Conservation (phyloP, 2,113 vertebrate species). For the Colinus virginianus region DNA sequence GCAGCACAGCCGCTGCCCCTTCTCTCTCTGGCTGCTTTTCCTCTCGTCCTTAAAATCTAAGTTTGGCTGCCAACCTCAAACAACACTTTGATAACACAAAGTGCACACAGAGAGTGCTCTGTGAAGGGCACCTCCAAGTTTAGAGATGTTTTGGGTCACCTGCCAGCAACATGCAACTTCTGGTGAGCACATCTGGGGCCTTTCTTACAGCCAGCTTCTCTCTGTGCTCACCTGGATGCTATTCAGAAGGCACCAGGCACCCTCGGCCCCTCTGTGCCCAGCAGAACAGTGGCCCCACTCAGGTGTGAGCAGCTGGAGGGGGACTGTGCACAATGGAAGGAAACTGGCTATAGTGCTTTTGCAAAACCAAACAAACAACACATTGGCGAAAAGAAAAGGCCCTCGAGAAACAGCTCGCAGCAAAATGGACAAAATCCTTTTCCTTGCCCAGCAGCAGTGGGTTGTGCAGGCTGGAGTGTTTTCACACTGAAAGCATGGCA, state of each 20-base stretch:
- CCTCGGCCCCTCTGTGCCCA: not conserved
- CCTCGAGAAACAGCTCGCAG: not conserved
- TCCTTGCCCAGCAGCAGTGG: conserved; percentile 8
- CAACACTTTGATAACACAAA: not conserved
- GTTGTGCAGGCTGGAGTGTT: conserved; percentile 19
- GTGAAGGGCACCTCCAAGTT: not conserved
- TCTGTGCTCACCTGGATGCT: not conserved
- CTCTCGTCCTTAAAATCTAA: not conserved
- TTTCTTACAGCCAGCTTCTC: not conserved
- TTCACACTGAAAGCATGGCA: conserved; percentile 12
- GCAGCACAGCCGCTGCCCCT: not conserved
- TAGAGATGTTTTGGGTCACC: not conserved
- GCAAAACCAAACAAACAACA: conserved; percentile 39
- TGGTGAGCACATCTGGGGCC: not conserved
- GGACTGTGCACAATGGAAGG: not conserved
- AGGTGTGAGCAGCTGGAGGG: conserved; percentile 9
- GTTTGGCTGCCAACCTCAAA: not conserved
- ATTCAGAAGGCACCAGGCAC: not conserved
- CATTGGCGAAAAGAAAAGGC: not conserved
- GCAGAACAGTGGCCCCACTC: not conserved
- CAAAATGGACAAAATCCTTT: conserved; percentile 9
- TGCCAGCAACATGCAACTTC: not conserved
- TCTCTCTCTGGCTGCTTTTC: not conserved
- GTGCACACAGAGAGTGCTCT: not conserved
- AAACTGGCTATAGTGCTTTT: not conserved